Conservation (phyloP, 2,888 invertebrate genomes). For the Noctua fimbriata region DNA sequence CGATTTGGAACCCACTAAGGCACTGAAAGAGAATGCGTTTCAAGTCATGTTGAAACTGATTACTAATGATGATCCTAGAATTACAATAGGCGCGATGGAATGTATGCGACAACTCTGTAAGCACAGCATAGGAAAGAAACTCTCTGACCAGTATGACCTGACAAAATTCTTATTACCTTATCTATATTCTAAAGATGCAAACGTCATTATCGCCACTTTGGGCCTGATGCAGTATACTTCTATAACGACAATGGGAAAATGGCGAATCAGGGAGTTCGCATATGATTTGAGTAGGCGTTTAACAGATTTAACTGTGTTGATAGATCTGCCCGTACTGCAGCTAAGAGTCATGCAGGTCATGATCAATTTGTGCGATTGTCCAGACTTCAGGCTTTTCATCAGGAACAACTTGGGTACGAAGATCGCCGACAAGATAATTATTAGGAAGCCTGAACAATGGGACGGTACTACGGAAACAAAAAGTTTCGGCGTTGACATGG, state of each 20-base stretch:
- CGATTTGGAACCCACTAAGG: slow-evolving; percentile 79
- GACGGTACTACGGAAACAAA: slow-evolving; percentile 82
- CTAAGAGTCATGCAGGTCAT: slow-evolving; percentile 79
- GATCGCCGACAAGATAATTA: slow-evolving; percentile 69
- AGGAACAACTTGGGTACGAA: slow-evolving; percentile 74
- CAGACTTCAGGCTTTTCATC: slow-evolving; percentile 80
- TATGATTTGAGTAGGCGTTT: slow-evolving; percentile 75
- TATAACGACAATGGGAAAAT: slow-evolving; percentile 83
- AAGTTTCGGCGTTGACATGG: slow-evolving; percentile 77
- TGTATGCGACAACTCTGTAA: slow-evolving; percentile 84
- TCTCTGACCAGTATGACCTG: slow-evolving; percentile 83
- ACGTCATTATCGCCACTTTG: slow-evolving; percentile 77
- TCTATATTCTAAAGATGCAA: slow-evolving; percentile 67
- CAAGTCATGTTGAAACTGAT: slow-evolving; percentile 80
- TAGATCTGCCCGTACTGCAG: slow-evolving; percentile 79
- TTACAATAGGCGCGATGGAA: slow-evolving; percentile 79
- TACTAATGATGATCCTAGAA: slow-evolving; percentile 69
- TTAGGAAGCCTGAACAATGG: slow-evolving; percentile 83
- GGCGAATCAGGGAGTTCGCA: slow-evolving; percentile 82
- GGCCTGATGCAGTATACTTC: slow-evolving; percentile 81
- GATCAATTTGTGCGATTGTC: slow-evolving; percentile 84
- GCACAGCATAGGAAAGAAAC: slow-evolving; percentile 79
- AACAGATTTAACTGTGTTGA: slow-evolving; percentile 70
- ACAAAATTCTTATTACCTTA: slow-evolving; percentile 73
- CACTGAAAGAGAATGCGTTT: slow-evolving; percentile 80